These are phyloP conservation scores for Chelon auratus DNA, from an alignment of 2,797 vertebrate genomes.

Conservation along the genomic window DNA sequence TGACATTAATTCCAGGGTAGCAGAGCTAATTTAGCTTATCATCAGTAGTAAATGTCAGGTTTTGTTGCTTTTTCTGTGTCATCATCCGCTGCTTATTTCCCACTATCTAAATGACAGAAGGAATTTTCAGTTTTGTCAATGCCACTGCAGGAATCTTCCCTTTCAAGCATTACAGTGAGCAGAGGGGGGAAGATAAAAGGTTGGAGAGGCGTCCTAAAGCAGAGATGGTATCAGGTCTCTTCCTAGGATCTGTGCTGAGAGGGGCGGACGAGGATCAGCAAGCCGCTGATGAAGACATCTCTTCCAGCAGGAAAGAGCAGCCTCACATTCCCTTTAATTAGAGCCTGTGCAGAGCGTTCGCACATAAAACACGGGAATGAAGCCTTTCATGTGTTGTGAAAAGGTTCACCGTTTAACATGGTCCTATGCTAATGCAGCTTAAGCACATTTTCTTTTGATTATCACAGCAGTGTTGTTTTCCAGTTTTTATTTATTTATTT, in stretches of 20 bases:
- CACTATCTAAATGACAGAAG: slow-evolving; percentile 32
- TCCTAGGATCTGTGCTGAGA: slow-evolving; percentile 64
- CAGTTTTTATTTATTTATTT: slow-evolving; percentile 18
- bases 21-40: not conserved
- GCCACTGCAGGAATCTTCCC: slow-evolving; percentile 43
- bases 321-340: slow-evolving; percentile 75
- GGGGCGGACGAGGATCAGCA: slow-evolving; percentile 66
- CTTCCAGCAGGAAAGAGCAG: slow-evolving; percentile 50
- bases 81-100: slow-evolving; percentile 25
- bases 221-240: slow-evolving; percentile 70
- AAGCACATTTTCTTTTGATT: slow-evolving; percentile 57
- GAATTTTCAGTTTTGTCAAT: slow-evolving; percentile 39
- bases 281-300: slow-evolving; percentile 70
- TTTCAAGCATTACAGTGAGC: slow-evolving; percentile 49
- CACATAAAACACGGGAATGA: slow-evolving; percentile 35
- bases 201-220: slow-evolving; percentile 67
- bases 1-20: not conserved
- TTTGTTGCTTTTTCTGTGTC: not conserved
- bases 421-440: slow-evolving; percentile 24
- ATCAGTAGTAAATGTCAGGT: not conserved
- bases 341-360: slow-evolving; percentile 47
- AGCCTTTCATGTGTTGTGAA: slow-evolving; percentile 45
- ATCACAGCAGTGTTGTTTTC: slow-evolving; percentile 34
- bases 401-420: slow-evolving; percentile 44
- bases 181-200: slow-evolving; percentile 65